Base-by-base conservation (phyloP, 2,797 vertebrate species). In the Morelia viridis region DNA sequence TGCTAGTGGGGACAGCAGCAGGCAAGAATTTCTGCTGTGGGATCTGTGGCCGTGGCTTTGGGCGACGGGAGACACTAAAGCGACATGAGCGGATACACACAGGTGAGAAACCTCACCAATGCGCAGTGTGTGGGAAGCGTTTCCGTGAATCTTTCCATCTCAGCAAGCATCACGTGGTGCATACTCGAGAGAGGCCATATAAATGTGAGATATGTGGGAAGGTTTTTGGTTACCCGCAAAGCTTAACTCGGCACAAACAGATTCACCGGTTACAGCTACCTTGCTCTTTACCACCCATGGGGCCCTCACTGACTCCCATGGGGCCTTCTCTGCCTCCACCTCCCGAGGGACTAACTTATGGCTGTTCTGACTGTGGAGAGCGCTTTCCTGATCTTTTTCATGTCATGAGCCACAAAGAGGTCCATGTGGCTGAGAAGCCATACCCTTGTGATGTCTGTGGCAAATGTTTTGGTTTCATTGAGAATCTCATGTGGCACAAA, bases 111-210 rank as follows among this genome's bases (percentile, higher is more conserved):
- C 98, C 99, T 8, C 98, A 99, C 95, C 98, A 99, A 95, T 99
- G 99, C 90, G 97, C 97, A 0, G 98, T 99, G n/a, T 99, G 99
- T 46, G 99, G 99, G 13, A 99, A 99, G 95, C 98, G 99, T 95
- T 99, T 99, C 95, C 97, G 99, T 5, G 99, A 99, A 95, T 98
- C 98, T 83, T 99, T 99, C 97, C 99, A 99, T 96, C 98, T 99
- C 76, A 98, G 98, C 97, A 99, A 99, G 95, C 99, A 99, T 97
- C 98, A 98, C 91, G 99, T 99, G 3, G 99, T 99, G 92, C 99
- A 99, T 97, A 99, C 99, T 0, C 98, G 99, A 1, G 98, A 98
- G 93, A 98, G 99, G 92, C 99, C 99, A 97, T 99, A 99, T 97
- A 99, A 99, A 96, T 99, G 99, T 91, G 98, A 98, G 93, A 98